Evolutionary conservation across 2,888 invertebrate species (phyloP), one percentile per base, ranked within the genome.

Genomic region (Trissolcus brochymenae): DNA sequence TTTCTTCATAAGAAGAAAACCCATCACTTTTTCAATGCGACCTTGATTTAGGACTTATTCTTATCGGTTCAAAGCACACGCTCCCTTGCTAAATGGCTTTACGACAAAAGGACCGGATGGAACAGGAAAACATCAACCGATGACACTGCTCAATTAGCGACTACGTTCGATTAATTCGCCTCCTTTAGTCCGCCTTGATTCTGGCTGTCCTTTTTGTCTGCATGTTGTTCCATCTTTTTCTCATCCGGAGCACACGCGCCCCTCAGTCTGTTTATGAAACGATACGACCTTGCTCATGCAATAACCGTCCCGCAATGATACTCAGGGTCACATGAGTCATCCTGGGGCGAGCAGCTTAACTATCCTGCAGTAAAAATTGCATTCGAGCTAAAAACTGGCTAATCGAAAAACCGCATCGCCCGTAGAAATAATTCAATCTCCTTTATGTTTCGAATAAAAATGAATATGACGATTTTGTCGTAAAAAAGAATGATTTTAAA

Each of bases 31-130:
- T 76, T 73, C 66, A 35, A 76, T 70, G 62, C 71, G 59, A 72
- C 62, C 73, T 78, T 78, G 80, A 80, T 80, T 78, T 75, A 79
- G 66, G 84, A 82, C 83, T 85, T 83, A 84, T 86, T 87, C 83
- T 85, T 81, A 78, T 81, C 81, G 81, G 70, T 53, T 51, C 67
- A 43, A 41, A 41, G 14, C 76, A 54, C 65, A 59, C 74, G 71
- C 79, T 59, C 77, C 71, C 76, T 75, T 68, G n/a, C 64, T 17
- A 75, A 77, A 74, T 64, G 64, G 66, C 74, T 75, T 78, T 78
- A 67, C 65, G 71, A 71, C 70, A 62, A 67, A 75, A 60, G 67
- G 56, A 51, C 41, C 41, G 65, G 56, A 76, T 70, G 66, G 68
- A 54, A 57, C 64, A 57, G 65, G 55, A 66, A 76, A 80, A 73